These are phyloP conservation scores for Hedya salicella DNA, from an alignment of 2,888 invertebrate species.

Conservation along the genomic window DNA sequence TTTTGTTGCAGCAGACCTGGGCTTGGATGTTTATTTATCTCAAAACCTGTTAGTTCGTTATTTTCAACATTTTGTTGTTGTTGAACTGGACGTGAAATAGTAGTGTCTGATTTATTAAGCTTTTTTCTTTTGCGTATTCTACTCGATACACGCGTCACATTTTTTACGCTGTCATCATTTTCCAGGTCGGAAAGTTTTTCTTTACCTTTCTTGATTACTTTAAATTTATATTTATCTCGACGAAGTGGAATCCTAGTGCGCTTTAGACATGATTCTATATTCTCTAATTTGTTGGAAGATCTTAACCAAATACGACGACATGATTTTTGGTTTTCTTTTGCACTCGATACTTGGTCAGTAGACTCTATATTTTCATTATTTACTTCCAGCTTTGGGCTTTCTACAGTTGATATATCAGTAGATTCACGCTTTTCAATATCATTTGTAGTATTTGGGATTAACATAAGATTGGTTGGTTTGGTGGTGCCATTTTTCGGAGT, in stretches of 20 bases:
- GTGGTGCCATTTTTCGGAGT: constrained; percentile 22
- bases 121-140: constrained; percentile 32
- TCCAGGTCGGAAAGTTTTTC: background rate
- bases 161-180: constrained; percentile 1
- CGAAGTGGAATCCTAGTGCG: constrained; percentile 40
- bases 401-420: background rate
- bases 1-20: background rate
- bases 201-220: constrained; percentile 29
- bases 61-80: background rate
- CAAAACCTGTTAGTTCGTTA: background rate
- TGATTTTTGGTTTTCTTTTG: constrained; percentile 37
- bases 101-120: background rate
- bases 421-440: constrained; percentile 3
- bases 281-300: constrained; percentile 58
- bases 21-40: background rate
- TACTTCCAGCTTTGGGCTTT: constrained; percentile 10
- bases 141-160: constrained; percentile 28
- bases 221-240: constrained; percentile 48
- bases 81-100: background rate
- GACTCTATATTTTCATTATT: constrained; percentile 35
- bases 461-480: constrained; percentile 1
- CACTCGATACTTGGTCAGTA: constrained; percentile 7
- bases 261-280: constrained; percentile 30
- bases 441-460: constrained; percentile 6
- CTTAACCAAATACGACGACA: constrained; percentile 59